Conservation (phyloP, 1,140 invertebrate genomes). For the Kradibia gibbosae region DNA sequence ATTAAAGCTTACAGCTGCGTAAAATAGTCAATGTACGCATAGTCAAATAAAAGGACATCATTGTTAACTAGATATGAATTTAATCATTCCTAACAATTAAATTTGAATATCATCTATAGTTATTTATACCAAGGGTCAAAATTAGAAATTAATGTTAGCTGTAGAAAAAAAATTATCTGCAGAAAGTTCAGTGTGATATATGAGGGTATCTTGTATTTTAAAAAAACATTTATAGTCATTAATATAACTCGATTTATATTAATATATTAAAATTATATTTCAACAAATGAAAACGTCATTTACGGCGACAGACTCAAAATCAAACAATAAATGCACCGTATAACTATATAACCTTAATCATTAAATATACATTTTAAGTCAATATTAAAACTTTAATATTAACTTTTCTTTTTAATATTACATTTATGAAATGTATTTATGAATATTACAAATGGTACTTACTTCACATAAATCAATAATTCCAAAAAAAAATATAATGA, state of each 20-base stretch:
- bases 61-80: not conserved
- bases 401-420: too few species aligned
- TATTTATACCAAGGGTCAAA: not conserved
- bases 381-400: not conserved
- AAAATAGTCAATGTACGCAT: not conserved
- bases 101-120: not conserved
- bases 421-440: too few species aligned
- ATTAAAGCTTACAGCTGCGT: constrained; percentile 5
- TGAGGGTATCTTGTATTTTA: not conserved
- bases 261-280: not conserved
- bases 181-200: too few species aligned
- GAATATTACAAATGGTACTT: too few species aligned
- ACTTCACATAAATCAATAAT: too few species aligned
- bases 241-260: not conserved
- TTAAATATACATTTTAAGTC: not conserved
- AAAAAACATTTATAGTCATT: not conserved
- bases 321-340: not conserved
- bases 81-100: not conserved
- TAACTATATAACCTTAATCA: not conserved
- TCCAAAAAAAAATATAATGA: too few species aligned
- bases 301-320: not conserved
- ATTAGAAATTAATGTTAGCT: not conserved
- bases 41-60: constrained; percentile 4
- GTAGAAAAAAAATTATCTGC: not conserved
- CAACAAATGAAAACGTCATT: not conserved